Evolutionary conservation across 1,140 invertebrate species (phyloP).

Genomic region (Cyphomyrmex costatus): DNA sequence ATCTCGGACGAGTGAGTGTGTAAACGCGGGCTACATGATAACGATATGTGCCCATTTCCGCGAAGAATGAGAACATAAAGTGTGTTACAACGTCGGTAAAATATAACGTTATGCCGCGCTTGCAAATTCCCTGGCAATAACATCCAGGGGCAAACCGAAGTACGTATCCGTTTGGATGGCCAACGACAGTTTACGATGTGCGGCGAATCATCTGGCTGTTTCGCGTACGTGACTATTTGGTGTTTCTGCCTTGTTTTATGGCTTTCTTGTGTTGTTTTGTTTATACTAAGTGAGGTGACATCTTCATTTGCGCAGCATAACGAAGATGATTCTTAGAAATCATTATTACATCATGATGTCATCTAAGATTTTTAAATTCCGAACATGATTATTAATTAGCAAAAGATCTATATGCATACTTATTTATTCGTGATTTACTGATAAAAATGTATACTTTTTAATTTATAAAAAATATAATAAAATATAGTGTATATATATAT

Average conservation of each 20-base stretch:
- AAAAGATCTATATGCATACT: neutral
- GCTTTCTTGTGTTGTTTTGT: neutral
- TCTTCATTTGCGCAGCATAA: conserved; percentile 38
- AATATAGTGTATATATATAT: too few species aligned
- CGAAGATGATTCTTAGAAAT: neutral
- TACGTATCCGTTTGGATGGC: neutral
- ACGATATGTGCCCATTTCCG: conserved; percentile 2
- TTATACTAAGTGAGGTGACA: conserved; percentile 20
- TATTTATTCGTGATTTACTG: neutral
- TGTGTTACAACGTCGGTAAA: conserved; percentile 18
- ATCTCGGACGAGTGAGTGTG: neutral
- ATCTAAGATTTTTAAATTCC: neutral
- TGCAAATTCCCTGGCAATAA: conserved; percentile 27
- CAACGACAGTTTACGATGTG: conserved; percentile 23
- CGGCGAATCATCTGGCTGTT: neutral
- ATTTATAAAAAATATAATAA: neutral
- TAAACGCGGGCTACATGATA: conserved; percentile 20
- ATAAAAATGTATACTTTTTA: neutral
- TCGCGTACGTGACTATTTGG: conserved; percentile 41
- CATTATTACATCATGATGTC: neutral
- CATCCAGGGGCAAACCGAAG: neutral
- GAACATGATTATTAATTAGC: neutral
- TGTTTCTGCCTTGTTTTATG: neutral
- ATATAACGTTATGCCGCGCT: neutral
- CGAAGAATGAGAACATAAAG: conserved; percentile 27